Percentiles rank a stretch among this genome's conserved stretches.
Conservation (phyloP, 1,140 invertebrate genomes). For the Meloidogyne floridensis region DNA sequence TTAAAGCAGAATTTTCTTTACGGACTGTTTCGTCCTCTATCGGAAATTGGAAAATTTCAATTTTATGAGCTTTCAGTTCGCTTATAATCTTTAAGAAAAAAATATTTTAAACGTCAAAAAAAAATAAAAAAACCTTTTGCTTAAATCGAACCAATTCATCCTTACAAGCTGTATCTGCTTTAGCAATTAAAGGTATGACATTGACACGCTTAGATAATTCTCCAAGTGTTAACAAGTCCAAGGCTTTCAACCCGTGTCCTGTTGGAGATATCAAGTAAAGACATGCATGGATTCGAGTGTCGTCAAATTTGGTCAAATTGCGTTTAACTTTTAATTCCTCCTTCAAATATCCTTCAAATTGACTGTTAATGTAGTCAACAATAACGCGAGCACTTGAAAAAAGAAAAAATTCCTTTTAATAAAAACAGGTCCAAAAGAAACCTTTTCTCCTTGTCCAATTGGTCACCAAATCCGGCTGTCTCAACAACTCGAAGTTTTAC, state of each 20-base stretch:
- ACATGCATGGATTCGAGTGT: slow-evolving; percentile 92
- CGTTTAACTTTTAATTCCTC: slow-evolving; percentile 98
- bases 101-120: too few relatives aligned
- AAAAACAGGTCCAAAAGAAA: too few relatives aligned
- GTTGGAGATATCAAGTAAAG: slow-evolving; percentile 98
- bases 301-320: slow-evolving; percentile 84
- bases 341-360: slow-evolving; percentile 94
- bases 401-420: too few relatives aligned
- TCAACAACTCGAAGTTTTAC: slow-evolving; percentile 95
- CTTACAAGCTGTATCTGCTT: slow-evolving; percentile 98
- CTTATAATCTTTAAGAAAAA: slow-evolving; percentile 66
- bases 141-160: slow-evolving; percentile 95
- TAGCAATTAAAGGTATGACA: slow-evolving; percentile 98
- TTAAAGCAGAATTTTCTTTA: slow-evolving; percentile 87
- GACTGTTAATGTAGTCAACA: slow-evolving; percentile 95
- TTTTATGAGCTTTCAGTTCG: slow-evolving; percentile 68
- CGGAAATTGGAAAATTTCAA: slow-evolving; percentile 95
- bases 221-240: slow-evolving; percentile 98
- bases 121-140: slow-evolving; percentile 62
- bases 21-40: slow-evolving; percentile 93
- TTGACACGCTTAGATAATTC: slow-evolving; percentile 97
- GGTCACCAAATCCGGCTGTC: slow-evolving; percentile 96
- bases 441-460: slow-evolving; percentile 94
- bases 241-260: slow-evolving; percentile 80
- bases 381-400: slow-evolving; percentile 87